Evolutionary conservation across 1,140 invertebrate genomes (phyloP).

Genomic region (Drosophila saltans): DNA sequence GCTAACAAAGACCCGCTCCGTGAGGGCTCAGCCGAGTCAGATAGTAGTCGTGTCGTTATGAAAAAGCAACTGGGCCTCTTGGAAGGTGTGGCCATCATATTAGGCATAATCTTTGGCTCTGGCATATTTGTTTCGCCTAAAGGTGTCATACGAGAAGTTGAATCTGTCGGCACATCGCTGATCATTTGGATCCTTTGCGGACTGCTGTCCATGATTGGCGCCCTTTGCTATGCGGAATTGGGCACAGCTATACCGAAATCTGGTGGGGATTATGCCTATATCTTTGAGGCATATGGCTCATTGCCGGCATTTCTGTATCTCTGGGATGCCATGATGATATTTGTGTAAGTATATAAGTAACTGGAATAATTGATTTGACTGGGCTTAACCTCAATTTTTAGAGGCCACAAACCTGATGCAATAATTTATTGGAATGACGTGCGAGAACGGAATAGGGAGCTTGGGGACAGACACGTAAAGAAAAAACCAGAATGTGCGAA

Average conservation of each 20-base stretch:
- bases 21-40: conserved; percentile 72
- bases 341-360: conserved; percentile 87
- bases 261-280: conserved; percentile 97
- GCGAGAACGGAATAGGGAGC: neutral
- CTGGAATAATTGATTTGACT: conserved; percentile 9
- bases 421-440: conserved; percentile 1
- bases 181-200: conserved; percentile 96
- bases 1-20: conserved; percentile 32
- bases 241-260: conserved; percentile 92
- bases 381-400: conserved; percentile 5
- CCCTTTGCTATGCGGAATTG: conserved; percentile 97
- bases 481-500: too few relatives aligned
- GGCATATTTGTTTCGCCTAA: conserved; percentile 98
- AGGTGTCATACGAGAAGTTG: conserved; percentile 94
- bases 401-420: conserved; percentile 5
- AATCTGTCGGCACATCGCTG: conserved; percentile 93
- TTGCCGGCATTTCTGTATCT: conserved; percentile 96
- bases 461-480: neutral
- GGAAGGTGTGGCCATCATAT: conserved; percentile 93
- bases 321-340: conserved; percentile 93
- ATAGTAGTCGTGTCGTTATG: conserved; percentile 85
- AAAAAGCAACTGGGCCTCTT: conserved; percentile 92
- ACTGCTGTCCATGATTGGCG: conserved; percentile 93
- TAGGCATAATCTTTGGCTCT: conserved; percentile 95
- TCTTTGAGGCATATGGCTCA: conserved; percentile 95